These are phyloP conservation scores for Smutsia temminckii DNA, from an alignment of 2,797 vertebrate species.

Conservation along the genomic window DNA sequence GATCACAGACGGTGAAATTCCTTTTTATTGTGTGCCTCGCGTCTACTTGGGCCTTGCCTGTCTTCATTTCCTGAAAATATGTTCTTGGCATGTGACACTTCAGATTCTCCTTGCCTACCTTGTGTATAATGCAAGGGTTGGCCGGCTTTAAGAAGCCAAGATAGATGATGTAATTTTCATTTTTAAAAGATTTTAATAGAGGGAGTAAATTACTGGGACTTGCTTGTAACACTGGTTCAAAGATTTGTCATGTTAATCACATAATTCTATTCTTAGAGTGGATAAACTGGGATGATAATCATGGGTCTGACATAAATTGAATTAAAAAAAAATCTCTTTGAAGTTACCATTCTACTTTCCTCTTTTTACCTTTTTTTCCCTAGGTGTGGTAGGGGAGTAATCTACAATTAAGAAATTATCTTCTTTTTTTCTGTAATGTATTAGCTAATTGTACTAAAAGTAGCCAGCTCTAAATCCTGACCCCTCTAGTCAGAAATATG, in stretches of 20 bases:
- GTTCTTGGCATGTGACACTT: conserved; percentile 82
- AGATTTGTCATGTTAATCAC: conserved; percentile 51
- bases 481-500: conserved; percentile 20
- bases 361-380: conserved; percentile 40
- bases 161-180: conserved; percentile 64
- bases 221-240: conserved; percentile 62
- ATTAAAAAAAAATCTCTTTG: conserved; percentile 6
- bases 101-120: conserved; percentile 77
- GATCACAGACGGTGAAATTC: conserved; percentile 76
- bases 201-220: conserved; percentile 44
- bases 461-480: conserved; percentile 45
- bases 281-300: conserved; percentile 60
- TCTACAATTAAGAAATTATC: conserved; percentile 32
- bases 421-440: conserved; percentile 36
- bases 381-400: neutral
- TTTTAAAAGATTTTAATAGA: conserved; percentile 59
- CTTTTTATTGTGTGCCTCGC: conserved; percentile 79
- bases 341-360: conserved; percentile 43
- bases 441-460: conserved; percentile 57
- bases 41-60: conserved; percentile 77
- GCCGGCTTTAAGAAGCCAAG: conserved; percentile 78
- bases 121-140: conserved; percentile 78
- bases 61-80: conserved; percentile 68
- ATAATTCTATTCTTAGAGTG: conserved; percentile 45
- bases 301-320: conserved; percentile 33